A percentile compares a stretch with the other conserved stretches of the same genome.
These are phyloP conservation scores for Teinopalpus imperialis DNA, from an alignment of 2,888 invertebrate species.

Conservation along the genomic window DNA sequence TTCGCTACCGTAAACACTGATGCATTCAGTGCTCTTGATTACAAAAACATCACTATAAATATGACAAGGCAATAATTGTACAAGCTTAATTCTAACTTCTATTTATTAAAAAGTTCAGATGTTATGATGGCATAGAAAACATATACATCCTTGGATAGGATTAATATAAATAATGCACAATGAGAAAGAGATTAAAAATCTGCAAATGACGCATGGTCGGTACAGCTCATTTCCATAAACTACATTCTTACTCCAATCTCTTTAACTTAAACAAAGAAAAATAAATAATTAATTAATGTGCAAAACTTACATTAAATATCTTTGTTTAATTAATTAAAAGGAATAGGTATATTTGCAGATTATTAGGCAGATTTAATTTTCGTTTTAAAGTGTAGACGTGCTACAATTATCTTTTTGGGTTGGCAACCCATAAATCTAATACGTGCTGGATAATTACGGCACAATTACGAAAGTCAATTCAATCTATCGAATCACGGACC, in stretches of 20 bases:
- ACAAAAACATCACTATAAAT: no score
- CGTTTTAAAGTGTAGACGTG: constrained; percentile 31
- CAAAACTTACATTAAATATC: background rate
- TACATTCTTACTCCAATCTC: background rate
- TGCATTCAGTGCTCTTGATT: no score
- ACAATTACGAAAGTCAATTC: constrained; percentile 50
- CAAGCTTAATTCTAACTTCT: no score
- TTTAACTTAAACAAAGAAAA: background rate
- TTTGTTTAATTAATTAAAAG: no score
- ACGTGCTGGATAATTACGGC: constrained; percentile 30
- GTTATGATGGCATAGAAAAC: no score
- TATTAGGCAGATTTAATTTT: no score
- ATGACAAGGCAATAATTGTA: no score
- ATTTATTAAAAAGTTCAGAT: no score
- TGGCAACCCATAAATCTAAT: constrained; percentile 51
- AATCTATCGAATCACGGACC: constrained; percentile 45
- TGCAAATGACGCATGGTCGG: background rate
- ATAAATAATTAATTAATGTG: background rate
- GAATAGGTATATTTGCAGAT: no score
- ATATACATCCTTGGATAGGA: no score
- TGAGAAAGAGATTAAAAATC: background rate
- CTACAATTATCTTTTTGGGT: constrained; percentile 47
- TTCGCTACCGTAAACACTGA: no score
- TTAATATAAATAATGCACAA: no score
- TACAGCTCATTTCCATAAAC: background rate